A percentile compares a stretch with the other conserved stretches of the same genome.
phyloP scores from a whole-genome alignment of 2,113 vertebrate genomes.

The Cebidichthys violaceus region DNA sequence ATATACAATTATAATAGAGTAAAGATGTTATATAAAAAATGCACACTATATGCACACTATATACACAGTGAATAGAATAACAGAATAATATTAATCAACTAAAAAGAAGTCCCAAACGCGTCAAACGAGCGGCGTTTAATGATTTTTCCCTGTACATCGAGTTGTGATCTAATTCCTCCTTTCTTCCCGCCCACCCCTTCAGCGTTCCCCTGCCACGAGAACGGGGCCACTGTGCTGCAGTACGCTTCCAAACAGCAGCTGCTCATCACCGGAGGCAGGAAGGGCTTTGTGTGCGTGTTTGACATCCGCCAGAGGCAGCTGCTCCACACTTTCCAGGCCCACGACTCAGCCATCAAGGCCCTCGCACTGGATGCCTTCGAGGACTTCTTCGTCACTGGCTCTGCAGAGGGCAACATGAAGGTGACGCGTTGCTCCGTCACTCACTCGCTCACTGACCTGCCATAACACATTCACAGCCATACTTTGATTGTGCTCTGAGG shows the following conservation, averaged over 20 bases:
- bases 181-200: slow-evolving; percentile 17
- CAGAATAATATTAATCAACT: no score
- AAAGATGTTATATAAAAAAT: no score
- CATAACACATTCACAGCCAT: not conserved
- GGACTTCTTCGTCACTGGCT: slow-evolving; percentile 96
- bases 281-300: slow-evolving; percentile 93
- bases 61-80: no score
- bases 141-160: not conserved
- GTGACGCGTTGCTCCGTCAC: slow-evolving; percentile 73
- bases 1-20: no score
- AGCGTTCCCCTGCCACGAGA: slow-evolving; percentile 97
- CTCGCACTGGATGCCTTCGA: slow-evolving; percentile 91
- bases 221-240: slow-evolving; percentile 96
- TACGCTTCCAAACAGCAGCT: slow-evolving; percentile 96
- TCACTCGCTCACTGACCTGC: not conserved
- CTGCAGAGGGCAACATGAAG: slow-evolving; percentile 99
- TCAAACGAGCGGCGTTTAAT: not conserved
- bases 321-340: slow-evolving; percentile 95
- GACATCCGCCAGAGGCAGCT: slow-evolving; percentile 96
- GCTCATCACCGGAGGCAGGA: slow-evolving; percentile 94
- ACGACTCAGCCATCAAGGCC: slow-evolving; percentile 96
- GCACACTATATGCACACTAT: no score
- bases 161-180: not conserved
- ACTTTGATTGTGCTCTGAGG: not conserved
- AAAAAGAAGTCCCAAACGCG: slow-evolving; percentile 2